These are phyloP conservation scores for Drosophila mimetica DNA, from an alignment of 2,888 invertebrate genomes.

Conservation along the genomic window DNA sequence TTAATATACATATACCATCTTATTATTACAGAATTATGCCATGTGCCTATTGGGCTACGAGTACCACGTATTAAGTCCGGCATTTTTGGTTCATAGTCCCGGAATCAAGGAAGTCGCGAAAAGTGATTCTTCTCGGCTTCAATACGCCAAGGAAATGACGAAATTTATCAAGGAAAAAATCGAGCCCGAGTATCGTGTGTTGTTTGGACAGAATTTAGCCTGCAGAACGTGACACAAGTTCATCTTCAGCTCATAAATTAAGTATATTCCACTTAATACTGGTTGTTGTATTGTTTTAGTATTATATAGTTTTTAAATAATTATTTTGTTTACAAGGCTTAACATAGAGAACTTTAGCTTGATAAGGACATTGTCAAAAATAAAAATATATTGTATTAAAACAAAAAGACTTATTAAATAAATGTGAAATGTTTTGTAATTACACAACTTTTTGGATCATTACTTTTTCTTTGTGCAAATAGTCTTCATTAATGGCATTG, in stretches of 20 bases:
- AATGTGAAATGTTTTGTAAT: too few species aligned
- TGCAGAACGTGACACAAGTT: slow-evolving; percentile 85
- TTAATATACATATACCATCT: neutral
- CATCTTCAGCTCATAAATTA: too few species aligned
- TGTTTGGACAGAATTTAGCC: slow-evolving; percentile 90
- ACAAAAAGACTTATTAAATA: too few species aligned
- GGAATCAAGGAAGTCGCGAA: slow-evolving; percentile 89
- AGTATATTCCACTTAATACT: neutral
- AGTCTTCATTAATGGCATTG: slow-evolving; percentile 38
- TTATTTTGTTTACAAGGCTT: neutral
- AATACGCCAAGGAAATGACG: slow-evolving; percentile 85
- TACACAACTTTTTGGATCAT: neutral
- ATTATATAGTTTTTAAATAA: neutral
- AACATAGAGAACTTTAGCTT: neutral
- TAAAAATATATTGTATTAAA: too few species aligned
- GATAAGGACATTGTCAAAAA: too few species aligned
- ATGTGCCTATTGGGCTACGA: slow-evolving; percentile 95
- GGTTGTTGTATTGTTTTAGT: neutral
- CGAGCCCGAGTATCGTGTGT: slow-evolving; percentile 90
- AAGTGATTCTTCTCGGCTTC: slow-evolving; percentile 89
- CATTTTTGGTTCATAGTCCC: slow-evolving; percentile 94
- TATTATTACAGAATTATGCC: slow-evolving; percentile 89
- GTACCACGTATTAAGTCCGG: slow-evolving; percentile 94
- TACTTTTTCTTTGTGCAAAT: neutral
- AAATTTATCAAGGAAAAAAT: slow-evolving; percentile 88